These are phyloP conservation scores for Pollenia griseotomentosa DNA, from an alignment of 2,888 invertebrate genomes.

Conservation along the genomic window DNA sequence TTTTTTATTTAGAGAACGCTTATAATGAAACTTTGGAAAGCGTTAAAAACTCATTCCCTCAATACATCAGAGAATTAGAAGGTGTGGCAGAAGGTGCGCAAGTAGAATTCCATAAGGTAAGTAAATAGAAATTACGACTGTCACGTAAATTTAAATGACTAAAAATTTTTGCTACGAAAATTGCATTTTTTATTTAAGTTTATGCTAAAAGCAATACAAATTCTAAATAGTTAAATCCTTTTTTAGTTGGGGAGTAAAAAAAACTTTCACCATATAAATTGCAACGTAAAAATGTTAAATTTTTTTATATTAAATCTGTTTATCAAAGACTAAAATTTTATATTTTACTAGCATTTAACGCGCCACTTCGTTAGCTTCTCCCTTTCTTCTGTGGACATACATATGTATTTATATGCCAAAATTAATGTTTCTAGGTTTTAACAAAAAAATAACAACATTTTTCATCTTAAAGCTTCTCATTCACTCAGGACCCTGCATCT, in stretches of 20 bases:
- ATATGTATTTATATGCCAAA: too few species aligned
- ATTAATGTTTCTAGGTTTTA: too few species aligned
- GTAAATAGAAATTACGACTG: slow-evolving; percentile 20
- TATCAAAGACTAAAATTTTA: too few species aligned
- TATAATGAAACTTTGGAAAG: slow-evolving; percentile 90
- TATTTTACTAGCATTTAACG: too few species aligned
- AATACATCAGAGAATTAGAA: slow-evolving; percentile 92
- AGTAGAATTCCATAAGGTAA: slow-evolving; percentile 92
- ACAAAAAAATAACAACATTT: too few species aligned
- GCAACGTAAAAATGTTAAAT: too few species aligned
- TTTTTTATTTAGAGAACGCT: slow-evolving; percentile 83
- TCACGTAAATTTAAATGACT: slow-evolving; percentile 34
- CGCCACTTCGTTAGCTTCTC: too few species aligned
- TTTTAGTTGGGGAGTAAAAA: too few species aligned
- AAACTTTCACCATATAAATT: not conserved
- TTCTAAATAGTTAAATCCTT: not conserved
- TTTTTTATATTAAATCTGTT: too few species aligned
- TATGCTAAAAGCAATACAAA: not conserved
- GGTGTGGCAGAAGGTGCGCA: slow-evolving; percentile 94
- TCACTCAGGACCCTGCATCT: too few species aligned
- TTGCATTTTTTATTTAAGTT: slow-evolving; percentile 13
- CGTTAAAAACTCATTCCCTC: slow-evolving; percentile 90
- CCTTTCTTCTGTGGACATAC: too few species aligned
- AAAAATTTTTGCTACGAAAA: not conserved
- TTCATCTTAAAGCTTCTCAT: too few species aligned